phyloP scores from a whole-genome alignment of 2,888 invertebrate genomes.

The Tenthredo notha region DNA sequence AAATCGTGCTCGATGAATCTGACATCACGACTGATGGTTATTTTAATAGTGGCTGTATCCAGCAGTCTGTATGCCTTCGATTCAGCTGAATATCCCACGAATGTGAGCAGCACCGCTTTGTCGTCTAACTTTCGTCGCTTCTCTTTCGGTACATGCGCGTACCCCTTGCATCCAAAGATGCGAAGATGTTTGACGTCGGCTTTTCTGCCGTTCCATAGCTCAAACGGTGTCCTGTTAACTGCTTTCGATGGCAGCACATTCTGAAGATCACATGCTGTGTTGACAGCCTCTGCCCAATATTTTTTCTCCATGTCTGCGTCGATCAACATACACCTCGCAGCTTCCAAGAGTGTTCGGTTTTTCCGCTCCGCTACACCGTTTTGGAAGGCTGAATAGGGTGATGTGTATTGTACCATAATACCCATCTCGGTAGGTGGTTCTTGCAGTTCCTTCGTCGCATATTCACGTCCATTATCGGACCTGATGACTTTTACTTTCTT shows the following conservation, averaged over 20 bases:
- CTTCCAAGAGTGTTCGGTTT: slow-evolving; percentile 23
- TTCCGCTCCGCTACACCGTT: slow-evolving; percentile 29
- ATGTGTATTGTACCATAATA: not conserved
- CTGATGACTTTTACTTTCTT: slow-evolving; percentile 54
- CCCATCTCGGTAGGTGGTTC: slow-evolving; percentile 29
- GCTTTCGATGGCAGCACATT: slow-evolving; percentile 47
- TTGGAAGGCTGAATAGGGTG: slow-evolving; percentile 12
- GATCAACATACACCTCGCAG: not conserved
- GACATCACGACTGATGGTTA: slow-evolving; percentile 59
- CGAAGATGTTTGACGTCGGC: slow-evolving; percentile 58
- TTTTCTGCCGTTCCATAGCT: slow-evolving; percentile 59
- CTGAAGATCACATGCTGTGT: slow-evolving; percentile 28
- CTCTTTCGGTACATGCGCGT: slow-evolving; percentile 57
- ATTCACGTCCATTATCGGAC: slow-evolving; percentile 59
- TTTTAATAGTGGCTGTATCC: slow-evolving; percentile 48
- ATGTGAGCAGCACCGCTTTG: slow-evolving; percentile 55
- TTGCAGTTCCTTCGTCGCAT: slow-evolving; percentile 47
- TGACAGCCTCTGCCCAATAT: slow-evolving; percentile 21
- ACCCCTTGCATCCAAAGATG: slow-evolving; percentile 60
- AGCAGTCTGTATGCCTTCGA: slow-evolving; percentile 60
- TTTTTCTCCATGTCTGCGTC: slow-evolving; percentile 1
- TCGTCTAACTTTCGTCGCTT: slow-evolving; percentile 56
- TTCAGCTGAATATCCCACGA: slow-evolving; percentile 58
- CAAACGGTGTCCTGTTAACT: slow-evolving; percentile 55
- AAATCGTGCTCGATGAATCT: slow-evolving; percentile 2